Conservation (phyloP, 1,140 invertebrate species). For the Camponotus vicinus region DNA sequence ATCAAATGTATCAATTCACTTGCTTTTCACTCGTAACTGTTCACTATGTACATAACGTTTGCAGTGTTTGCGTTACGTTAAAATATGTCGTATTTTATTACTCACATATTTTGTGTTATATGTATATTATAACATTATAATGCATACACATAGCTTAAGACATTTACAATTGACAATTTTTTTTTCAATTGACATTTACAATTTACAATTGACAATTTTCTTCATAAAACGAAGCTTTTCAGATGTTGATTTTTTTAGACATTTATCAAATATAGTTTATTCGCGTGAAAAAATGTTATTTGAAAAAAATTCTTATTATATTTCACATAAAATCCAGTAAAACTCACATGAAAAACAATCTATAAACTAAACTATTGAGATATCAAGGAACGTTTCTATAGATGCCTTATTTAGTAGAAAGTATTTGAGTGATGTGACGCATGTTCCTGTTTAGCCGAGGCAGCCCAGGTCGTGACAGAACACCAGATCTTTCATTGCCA, state of each 20-base stretch:
- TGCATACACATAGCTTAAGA: conserved; percentile 33
- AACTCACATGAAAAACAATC: conserved; percentile 19
- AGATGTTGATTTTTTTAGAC: not conserved
- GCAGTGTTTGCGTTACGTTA: not conserved
- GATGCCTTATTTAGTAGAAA: conserved; percentile 63
- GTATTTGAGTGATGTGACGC: conserved; percentile 87
- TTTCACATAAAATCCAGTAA: not conserved
- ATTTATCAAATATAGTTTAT: conserved; percentile 31
- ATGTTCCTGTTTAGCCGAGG: conserved; percentile 91
- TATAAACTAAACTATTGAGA: conserved; percentile 30
- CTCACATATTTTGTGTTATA: conserved; percentile 1
- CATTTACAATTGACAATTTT: not conserved
- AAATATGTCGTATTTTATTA: not conserved
- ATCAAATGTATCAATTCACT: conserved; percentile 36
- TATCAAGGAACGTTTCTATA: conserved; percentile 12
- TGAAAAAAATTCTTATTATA: not conserved
- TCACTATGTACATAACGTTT: conserved; percentile 9
- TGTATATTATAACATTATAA: not conserved
- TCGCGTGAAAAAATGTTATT: not conserved
- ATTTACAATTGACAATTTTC: not conserved
- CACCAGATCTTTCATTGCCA: conserved; percentile 92
- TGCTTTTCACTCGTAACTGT: conserved; percentile 14
- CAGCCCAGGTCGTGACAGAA: conserved; percentile 93
- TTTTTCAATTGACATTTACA: not conserved
- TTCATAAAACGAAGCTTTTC: not conserved